Evolutionary conservation across 2,888 invertebrate species (phyloP), one percentile per base, ranked within the genome.

Genomic region (Tetheella fluctuosa): DNA sequence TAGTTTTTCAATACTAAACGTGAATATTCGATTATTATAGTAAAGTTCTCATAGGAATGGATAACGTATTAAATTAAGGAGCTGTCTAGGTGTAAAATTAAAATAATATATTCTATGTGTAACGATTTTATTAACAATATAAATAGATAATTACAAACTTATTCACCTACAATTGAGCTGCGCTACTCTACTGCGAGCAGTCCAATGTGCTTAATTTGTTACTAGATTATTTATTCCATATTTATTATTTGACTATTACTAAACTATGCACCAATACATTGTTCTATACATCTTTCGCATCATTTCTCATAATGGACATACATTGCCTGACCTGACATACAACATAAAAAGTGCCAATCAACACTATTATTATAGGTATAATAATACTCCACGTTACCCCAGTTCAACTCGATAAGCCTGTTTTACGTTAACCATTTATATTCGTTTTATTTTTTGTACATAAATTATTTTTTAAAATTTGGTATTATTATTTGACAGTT

Each of bases 81-180:
- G 48, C 17, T 25, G 12, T n/a, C 23, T 30, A 52, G 25, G 57
- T 28, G 23, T 53, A 20, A 25, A 56, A 74, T 73, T 70, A 70
- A 77, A 76, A 81, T 71, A 71, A 59, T 30, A 56, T 65, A 76
- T 73, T 83, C 87, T 91, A 91, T 90, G 83, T 89, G 90, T 91
- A 93, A 93, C 93, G 86, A 84, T 93, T 93, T 93, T 93, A 92
- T 91, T 93, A 93, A 93, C 93, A 93, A 92, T 92, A 92, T 91
- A 91, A 92, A 93, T 90, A 90, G 86, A 79, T 90, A 91, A 89
- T 91, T 91, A 91, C 89, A 92, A 93, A 92, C 90, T 90, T 91
- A 91, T 83, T 81, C 73, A 68, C 79, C 91, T 91, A 92, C 90
- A 89, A 90, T 91, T 92, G 91, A 92, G 91, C 93, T 91, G 91